Evolutionary conservation across 2,797 vertebrate species (phyloP), one percentile per base, ranked within the genome.

Genomic region (Epinephelus malabaricus): DNA sequence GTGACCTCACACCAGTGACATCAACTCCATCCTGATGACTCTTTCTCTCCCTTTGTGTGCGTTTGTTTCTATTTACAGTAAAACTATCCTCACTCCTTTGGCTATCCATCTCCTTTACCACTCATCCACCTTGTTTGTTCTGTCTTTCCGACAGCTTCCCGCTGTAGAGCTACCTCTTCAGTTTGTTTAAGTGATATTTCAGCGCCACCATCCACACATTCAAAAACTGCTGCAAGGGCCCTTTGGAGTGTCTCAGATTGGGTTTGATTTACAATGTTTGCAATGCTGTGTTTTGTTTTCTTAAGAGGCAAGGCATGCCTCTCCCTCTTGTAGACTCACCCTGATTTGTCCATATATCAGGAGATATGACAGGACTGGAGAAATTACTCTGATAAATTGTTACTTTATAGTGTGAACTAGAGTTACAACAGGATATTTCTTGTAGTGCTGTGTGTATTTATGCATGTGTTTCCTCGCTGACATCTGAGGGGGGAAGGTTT

Each of bases 1-100:
- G 80, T 89, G 91, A 90, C 79, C 79, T 91, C 84, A 91, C 76
- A 82, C 72, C 69, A 83, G 62, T 88, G 82, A 89, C 85, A 85
- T 88, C 88, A 86, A 77, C 78, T 78, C 69, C 21, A 73, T 67
- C 66, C 27, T 1, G 2, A 64, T 74, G 64, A 71, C 66, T 74
- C 61, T 46, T 34, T 56, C 27, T 38, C 49, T 19, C 2, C 15
- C 50, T 62, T 1, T 63, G n/a, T 75, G 27, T 47, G 43, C 14
- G 1, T 66, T 34, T 38, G 30, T 61, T 61, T 78, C 34, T 60
- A 38, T 34, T 11, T 71, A 74, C n/a, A 73, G 40, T 69, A 54
- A 64, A 82, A 66, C 54, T 1, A 45, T 14, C 11, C 14, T 50
- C 25, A 19, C 23, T 60, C 21, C 7, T 59, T 50, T 49, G 13